phyloP scores from a whole-genome alignment of 2,888 invertebrate genomes.

The Syrista parreyssii region DNA sequence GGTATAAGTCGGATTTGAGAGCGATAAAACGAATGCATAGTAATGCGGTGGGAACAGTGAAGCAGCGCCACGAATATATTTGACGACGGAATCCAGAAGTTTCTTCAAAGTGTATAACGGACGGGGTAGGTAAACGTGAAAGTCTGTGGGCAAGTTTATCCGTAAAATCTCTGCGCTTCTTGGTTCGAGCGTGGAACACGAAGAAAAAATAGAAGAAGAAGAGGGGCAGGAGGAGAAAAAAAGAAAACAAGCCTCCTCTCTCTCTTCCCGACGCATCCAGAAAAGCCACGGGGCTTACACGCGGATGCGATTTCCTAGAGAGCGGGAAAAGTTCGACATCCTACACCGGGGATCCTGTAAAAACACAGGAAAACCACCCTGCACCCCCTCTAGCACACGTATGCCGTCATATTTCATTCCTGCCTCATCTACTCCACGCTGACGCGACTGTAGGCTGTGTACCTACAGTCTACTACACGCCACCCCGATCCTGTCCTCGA shows the following conservation, averaged over 20 bases:
- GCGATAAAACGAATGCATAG: not conserved
- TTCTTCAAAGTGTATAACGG: slow-evolving; percentile 8
- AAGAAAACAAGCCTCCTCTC: slow-evolving; percentile 14
- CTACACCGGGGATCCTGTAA: slow-evolving; percentile 40
- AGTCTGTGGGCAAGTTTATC: not conserved
- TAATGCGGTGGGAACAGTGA: not conserved
- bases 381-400: slow-evolving; percentile 1
- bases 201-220: slow-evolving; percentile 10
- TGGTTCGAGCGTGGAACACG: slow-evolving; percentile 8
- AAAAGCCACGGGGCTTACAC: not conserved
- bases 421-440: slow-evolving; percentile 33
- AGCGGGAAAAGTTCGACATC: slow-evolving; percentile 30
- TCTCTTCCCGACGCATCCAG: not conserved
- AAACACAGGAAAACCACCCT: slow-evolving; percentile 35
- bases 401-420: slow-evolving; percentile 38
- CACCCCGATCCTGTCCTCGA: not conserved
- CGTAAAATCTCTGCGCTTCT: too few relatives aligned
- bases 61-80: slow-evolving; percentile 8
- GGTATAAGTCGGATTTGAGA: not conserved
- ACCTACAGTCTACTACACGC: not conserved
- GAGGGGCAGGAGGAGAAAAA: slow-evolving; percentile 18
- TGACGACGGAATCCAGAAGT: slow-evolving; percentile 9
- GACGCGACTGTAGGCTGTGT: not conserved
- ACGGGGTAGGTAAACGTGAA: not conserved
- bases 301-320: slow-evolving; percentile 3